These are phyloP conservation scores for Plotosus lineatus DNA, from an alignment of 2,113 vertebrate species.

Conservation along the genomic window DNA sequence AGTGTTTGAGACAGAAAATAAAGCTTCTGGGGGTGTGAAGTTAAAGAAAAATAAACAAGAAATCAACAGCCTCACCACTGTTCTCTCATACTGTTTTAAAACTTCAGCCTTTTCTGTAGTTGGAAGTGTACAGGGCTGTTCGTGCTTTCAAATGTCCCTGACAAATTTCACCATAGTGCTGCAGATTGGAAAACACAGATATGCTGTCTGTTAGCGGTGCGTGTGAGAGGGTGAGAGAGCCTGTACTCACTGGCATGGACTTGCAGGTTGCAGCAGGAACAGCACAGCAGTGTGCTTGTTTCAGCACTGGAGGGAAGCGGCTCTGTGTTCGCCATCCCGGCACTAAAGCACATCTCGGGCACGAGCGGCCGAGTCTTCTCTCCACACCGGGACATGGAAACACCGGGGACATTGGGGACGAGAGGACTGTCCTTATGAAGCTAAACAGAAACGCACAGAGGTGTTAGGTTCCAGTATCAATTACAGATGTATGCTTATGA, in stretches of 20 bases:
- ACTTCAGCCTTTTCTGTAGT: neutral
- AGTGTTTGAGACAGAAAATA: neutral
- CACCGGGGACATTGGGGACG: neutral
- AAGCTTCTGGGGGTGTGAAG: neutral
- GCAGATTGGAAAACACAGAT: neutral
- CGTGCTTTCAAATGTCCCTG: too few species aligned
- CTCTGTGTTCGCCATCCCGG: conserved; percentile 83
- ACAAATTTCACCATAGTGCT: neutral
- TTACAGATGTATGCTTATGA: neutral
- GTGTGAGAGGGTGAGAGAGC: neutral
- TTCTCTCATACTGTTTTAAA: neutral
- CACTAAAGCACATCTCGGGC: conserved; percentile 96
- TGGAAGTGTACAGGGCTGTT: neutral
- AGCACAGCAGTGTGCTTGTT: conserved; percentile 86
- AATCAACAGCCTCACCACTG: neutral
- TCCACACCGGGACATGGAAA: conserved; percentile 67
- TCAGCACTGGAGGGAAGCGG: conserved; percentile 86
- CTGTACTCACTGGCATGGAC: conserved; percentile 92
- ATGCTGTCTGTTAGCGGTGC: neutral
- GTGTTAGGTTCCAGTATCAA: neutral
- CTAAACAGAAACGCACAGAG: conserved; percentile 49
- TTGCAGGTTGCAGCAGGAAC: conserved; percentile 87
- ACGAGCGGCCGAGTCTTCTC: conserved; percentile 84
- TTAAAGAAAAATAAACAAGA: neutral
- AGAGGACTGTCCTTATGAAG: conserved; percentile 67